phyloP scores from a whole-genome alignment of 2,113 vertebrate species.

The Tylochromis polylepis region DNA sequence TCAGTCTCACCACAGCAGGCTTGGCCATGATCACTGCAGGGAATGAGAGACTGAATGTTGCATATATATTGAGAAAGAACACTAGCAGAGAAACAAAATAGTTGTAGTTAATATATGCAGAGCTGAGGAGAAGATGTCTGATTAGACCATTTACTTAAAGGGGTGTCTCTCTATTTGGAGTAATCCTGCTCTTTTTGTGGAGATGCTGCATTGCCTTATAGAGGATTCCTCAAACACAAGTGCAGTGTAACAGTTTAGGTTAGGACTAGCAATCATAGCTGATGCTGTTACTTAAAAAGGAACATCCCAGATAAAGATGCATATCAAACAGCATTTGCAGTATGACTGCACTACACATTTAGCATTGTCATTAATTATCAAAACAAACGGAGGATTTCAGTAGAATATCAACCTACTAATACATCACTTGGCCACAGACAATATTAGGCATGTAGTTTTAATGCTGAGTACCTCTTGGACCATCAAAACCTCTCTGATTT shows the following conservation, averaged over 20 bases:
- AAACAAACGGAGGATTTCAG: not conserved
- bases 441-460: too few species aligned
- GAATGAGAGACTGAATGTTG: not conserved
- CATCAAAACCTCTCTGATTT: not conserved
- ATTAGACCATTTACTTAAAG: not conserved
- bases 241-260: not conserved
- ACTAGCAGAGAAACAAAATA: not conserved
- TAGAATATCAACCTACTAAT: not conserved
- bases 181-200: not conserved
- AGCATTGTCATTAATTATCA: not conserved
- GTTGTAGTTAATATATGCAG: not conserved
- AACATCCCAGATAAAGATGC: not conserved
- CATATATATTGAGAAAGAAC: not conserved
- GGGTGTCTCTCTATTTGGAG: not conserved
- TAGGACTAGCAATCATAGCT: not conserved
- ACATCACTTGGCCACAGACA: not conserved
- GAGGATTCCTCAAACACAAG: not conserved
- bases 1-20: not conserved
- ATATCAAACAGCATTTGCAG: not conserved
- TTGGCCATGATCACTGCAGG: not conserved
- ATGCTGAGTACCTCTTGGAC: not conserved
- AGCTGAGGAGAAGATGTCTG: not conserved
- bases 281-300: not conserved
- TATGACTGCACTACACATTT: not conserved
- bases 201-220: not conserved